Conservation (phyloP, 1,140 invertebrate species). For the Thaumetopoea pityocampa region DNA sequence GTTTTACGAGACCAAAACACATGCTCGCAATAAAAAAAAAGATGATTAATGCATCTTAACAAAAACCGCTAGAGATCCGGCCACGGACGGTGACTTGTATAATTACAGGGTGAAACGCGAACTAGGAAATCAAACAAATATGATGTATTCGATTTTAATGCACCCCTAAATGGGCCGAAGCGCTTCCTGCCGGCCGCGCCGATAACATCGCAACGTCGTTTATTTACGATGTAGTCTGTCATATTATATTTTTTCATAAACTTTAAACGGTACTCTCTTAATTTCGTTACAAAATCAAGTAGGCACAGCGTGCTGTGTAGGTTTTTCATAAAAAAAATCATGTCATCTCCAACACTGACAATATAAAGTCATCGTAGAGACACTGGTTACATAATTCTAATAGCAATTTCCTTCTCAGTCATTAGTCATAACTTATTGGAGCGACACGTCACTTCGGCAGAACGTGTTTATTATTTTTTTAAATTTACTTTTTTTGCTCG, state of each 20-base stretch:
- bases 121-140: slow-evolving; percentile 76
- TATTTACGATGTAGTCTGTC: slow-evolving; percentile 58
- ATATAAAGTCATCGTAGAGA: too few relatives aligned
- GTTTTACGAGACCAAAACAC: slow-evolving; percentile 63
- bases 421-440: too few relatives aligned
- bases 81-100: slow-evolving; percentile 69
- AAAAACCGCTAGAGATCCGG: slow-evolving; percentile 60
- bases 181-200: slow-evolving; percentile 61
- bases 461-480: too few relatives aligned
- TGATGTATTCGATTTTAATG: slow-evolving; percentile 76
- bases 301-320: slow-evolving; percentile 42
- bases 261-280: slow-evolving; percentile 64
- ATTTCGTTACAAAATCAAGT: slow-evolving; percentile 59
- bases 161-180: slow-evolving; percentile 72
- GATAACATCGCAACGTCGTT: slow-evolving; percentile 64
- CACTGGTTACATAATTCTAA: too few relatives aligned
- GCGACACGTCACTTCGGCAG: too few relatives aligned
- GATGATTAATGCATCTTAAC: slow-evolving; percentile 66
- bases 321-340: too few relatives aligned
- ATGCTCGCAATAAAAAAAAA: slow-evolving; percentile 65
- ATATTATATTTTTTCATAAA: slow-evolving; percentile 56
- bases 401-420: too few relatives aligned
- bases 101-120: slow-evolving; percentile 72
- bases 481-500: too few relatives aligned
- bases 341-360: too few relatives aligned